Evolutionary conservation across 2,797 vertebrate genomes (phyloP).

Genomic region (Danio albolineatus): DNA sequence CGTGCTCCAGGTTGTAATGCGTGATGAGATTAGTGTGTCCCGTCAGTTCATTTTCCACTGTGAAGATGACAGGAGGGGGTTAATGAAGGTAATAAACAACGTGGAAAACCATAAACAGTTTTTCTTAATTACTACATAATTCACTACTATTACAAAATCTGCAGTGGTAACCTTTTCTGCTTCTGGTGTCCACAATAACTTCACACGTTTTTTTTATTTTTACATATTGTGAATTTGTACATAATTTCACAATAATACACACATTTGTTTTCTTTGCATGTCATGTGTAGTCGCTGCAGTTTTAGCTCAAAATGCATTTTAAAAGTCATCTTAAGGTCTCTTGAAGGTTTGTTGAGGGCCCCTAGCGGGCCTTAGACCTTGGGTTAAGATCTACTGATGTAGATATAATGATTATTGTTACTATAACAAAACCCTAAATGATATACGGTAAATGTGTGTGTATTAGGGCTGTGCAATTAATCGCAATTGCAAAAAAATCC

Average conservation of each 20-base stretch:
- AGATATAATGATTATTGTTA: neutral
- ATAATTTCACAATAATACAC: too few relatives aligned
- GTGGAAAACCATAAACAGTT: too few relatives aligned
- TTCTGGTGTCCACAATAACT: too few relatives aligned
- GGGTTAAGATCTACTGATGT: neutral
- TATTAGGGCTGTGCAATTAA: too few relatives aligned
- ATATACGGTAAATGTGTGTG: too few relatives aligned
- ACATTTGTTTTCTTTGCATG: too few relatives aligned
- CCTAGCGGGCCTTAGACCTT: neutral
- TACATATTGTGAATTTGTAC: too few relatives aligned
- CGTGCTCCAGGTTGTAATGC: slow-evolving; percentile 95
- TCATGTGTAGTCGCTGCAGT: too few relatives aligned
- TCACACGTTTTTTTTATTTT: too few relatives aligned
- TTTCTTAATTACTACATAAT: neutral
- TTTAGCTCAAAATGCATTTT: neutral
- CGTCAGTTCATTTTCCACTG: slow-evolving; percentile 92
- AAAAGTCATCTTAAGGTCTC: neutral
- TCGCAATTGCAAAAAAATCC: too few relatives aligned
- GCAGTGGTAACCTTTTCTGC: neutral
- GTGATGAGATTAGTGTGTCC: slow-evolving; percentile 98
- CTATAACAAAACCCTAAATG: neutral
- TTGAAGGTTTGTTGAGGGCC: neutral
- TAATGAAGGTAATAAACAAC: neutral
- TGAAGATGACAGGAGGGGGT: neutral
- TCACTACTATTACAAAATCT: neutral